These are phyloP conservation scores for Psephotus haematonotus DNA, from an alignment of 2,113 vertebrate species.

Conservation along the genomic window DNA sequence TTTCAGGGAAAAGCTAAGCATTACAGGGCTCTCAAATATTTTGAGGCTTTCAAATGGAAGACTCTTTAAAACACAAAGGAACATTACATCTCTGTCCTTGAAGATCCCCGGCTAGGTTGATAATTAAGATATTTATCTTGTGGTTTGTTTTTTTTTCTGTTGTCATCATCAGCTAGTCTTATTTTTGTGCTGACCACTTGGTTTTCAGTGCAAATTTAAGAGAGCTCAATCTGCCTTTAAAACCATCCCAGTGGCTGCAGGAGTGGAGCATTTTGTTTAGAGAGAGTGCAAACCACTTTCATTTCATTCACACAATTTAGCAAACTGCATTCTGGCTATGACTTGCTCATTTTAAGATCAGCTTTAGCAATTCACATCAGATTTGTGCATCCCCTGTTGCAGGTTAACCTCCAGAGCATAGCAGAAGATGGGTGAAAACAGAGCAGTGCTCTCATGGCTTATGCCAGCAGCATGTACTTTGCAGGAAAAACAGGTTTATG, in stretches of 20 bases:
- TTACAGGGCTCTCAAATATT: background rate
- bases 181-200: background rate
- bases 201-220: background rate
- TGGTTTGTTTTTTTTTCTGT: background rate
- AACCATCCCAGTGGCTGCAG: accelerated
- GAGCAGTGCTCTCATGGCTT: background rate
- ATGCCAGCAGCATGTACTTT: background rate
- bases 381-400: background rate
- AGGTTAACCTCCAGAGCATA: background rate
- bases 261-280: background rate
- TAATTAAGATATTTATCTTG: background rate
- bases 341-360: background rate
- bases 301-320: background rate
- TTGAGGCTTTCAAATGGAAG: background rate
- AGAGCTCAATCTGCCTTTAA: background rate
- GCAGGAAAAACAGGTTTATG: background rate
- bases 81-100: background rate
- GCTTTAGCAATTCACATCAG: background rate
- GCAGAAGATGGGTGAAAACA: background rate
- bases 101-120: background rate
- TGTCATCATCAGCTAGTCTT: background rate
- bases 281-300: background rate
- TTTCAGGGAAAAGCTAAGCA: background rate
- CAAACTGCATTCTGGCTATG: background rate
- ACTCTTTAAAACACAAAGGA: background rate